Percentiles rank a stretch among this genome's conserved stretches.
These are phyloP conservation scores for Myrmecobius fasciatus DNA, from an alignment of 2,113 vertebrate genomes.

Conservation along the genomic window DNA sequence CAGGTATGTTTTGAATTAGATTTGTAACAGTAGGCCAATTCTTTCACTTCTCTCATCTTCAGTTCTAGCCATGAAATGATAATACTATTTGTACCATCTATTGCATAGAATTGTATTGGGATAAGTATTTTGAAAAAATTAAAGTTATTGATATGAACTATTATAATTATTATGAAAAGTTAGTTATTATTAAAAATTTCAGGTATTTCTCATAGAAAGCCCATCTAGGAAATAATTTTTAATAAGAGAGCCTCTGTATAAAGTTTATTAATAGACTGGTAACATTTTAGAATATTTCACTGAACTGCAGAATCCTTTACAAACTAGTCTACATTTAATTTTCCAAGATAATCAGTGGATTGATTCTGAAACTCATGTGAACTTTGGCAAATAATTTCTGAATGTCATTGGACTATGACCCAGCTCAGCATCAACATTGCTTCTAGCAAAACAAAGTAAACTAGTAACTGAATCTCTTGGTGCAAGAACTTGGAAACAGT, in stretches of 20 bases:
- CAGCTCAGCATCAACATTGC: background rate
- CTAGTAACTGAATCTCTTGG: slow-evolving; percentile 11
- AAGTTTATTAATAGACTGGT: background rate
- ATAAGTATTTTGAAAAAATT: background rate
- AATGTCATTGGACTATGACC: background rate
- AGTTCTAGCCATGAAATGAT: background rate
- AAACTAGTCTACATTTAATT: background rate
- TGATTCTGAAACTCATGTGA: background rate
- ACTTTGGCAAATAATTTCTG: slow-evolving; percentile 18
- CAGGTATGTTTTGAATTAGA: background rate
- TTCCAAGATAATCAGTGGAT: background rate
- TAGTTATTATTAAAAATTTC: background rate
- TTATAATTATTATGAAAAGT: background rate
- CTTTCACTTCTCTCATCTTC: background rate
- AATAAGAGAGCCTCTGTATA: background rate
- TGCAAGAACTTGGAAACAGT: background rate
- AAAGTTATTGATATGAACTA: background rate
- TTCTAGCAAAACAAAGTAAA: slow-evolving; percentile 12
- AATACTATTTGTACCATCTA: background rate
- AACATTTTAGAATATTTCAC: background rate
- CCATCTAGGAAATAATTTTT: background rate
- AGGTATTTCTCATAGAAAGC: background rate
- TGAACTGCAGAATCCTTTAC: background rate
- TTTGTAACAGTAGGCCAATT: background rate
- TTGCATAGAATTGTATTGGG: background rate